Conservation (phyloP, 2,797 vertebrate species). For the Diplodus sargus region DNA sequence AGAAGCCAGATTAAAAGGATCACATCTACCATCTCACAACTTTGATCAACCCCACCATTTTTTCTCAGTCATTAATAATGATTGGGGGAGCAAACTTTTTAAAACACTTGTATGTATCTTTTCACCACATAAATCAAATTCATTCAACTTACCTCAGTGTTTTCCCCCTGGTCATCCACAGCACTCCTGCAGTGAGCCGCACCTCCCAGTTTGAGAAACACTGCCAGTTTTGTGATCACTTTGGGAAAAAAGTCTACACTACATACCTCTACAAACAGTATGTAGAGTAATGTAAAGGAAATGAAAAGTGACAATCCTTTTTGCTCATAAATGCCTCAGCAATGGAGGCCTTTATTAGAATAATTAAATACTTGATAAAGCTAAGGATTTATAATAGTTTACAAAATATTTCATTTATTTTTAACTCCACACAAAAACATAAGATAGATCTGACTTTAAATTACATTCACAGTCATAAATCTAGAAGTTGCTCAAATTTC, state of each 20-base stretch:
- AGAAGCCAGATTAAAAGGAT: no score
- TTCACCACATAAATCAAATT: no score
- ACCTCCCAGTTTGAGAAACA: no score
- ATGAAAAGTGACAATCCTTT: slow-evolving; percentile 14
- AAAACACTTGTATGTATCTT: no score
- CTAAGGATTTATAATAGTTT: slow-evolving; percentile 71
- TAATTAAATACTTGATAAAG: slow-evolving; percentile 74
- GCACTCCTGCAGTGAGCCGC: no score
- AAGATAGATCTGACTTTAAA: slow-evolving; percentile 64
- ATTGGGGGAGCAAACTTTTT: no score
- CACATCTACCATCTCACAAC: no score
- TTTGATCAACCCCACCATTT: no score
- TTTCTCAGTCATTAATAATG: no score
- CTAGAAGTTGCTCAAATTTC: slow-evolving; percentile 48
- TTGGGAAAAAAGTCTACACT: neutral
- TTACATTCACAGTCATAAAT: slow-evolving; percentile 83
- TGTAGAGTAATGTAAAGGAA: neutral
- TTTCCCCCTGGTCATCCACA: no score
- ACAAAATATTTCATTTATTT: slow-evolving; percentile 80
- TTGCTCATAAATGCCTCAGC: slow-evolving; percentile 64
- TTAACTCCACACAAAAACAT: slow-evolving; percentile 66
- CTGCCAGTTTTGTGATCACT: no score
- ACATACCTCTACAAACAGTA: neutral
- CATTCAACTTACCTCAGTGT: no score
- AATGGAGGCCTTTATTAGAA: slow-evolving; percentile 80